These are phyloP conservation scores for Erebia aethiops DNA, from an alignment of 2,888 invertebrate species.

Conservation along the genomic window DNA sequence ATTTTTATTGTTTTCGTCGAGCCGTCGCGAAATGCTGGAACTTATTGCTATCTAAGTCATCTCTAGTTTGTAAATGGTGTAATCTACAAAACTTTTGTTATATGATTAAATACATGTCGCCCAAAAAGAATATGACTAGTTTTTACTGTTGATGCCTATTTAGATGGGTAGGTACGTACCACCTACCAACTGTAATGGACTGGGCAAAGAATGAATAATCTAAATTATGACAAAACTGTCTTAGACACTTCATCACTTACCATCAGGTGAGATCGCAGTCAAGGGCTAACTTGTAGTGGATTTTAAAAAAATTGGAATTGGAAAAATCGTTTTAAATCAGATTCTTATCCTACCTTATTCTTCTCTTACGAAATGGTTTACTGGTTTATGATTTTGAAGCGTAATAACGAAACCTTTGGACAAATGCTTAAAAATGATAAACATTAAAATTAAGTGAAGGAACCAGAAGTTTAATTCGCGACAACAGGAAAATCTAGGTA, in stretches of 20 bases:
- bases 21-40: conserved; percentile 13
- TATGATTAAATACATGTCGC: neutral
- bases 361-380: neutral
- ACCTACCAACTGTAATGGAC: too few species aligned
- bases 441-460: neutral
- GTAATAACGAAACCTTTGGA: conserved; percentile 3
- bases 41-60: conserved; percentile 9
- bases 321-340: neutral
- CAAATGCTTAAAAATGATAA: neutral
- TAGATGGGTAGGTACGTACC: too few species aligned
- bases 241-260: too few species aligned
- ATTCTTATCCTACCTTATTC: neutral
- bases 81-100: neutral
- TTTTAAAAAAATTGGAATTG: neutral
- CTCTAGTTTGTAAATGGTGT: neutral
- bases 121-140: too few species aligned
- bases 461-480: too few species aligned
- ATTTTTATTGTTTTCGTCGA: conserved; percentile 24
- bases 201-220: too few species aligned
- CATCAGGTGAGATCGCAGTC: too few species aligned
- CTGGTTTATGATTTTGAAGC: neutral
- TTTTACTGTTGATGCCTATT: too few species aligned
- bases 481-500: too few species aligned
- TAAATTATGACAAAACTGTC: too few species aligned
- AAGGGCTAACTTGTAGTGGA: too few species aligned